Conservation (phyloP, 2,113 vertebrate genomes). For the Gymnarchus niloticus region DNA sequence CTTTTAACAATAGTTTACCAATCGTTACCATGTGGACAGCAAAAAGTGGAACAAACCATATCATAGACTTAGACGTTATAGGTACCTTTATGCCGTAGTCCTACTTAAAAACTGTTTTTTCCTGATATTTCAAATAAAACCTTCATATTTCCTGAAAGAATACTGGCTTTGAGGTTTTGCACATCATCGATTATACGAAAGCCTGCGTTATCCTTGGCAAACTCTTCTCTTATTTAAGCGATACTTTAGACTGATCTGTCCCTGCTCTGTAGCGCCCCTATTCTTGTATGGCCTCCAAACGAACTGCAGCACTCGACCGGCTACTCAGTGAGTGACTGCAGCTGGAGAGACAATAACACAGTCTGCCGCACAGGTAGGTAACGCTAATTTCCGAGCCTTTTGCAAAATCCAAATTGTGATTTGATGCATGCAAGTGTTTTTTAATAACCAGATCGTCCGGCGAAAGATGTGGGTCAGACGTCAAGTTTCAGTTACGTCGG, state of each 20-base stretch:
- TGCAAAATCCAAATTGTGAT: neutral
- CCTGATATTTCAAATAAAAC: neutral
- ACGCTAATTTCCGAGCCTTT: slow-evolving; percentile 20
- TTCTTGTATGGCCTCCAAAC: slow-evolving; percentile 33
- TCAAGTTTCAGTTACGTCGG: slow-evolving; percentile 20
- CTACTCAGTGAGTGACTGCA: slow-evolving; percentile 58
- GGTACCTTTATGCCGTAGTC: neutral
- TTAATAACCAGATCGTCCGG: neutral
- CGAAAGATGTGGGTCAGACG: neutral
- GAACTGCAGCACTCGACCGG: slow-evolving; percentile 43
- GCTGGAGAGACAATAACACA: slow-evolving; percentile 62
- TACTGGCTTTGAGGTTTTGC: neutral
- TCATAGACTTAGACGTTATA: neutral
- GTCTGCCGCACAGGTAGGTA: slow-evolving; percentile 62
- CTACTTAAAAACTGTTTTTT: neutral
- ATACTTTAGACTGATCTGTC: neutral
- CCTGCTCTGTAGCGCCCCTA: slow-evolving; percentile 49
- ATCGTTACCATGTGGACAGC: neutral
- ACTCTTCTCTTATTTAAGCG: neutral
- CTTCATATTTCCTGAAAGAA: neutral
- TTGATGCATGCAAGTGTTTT: neutral
- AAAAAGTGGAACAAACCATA: slow-evolving; percentile 7
- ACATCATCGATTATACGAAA: neutral
- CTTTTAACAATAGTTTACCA: neutral
- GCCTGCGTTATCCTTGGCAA: neutral